These are phyloP conservation scores for Ophion ellenae DNA, from an alignment of 2,888 invertebrate genomes.

Conservation along the genomic window DNA sequence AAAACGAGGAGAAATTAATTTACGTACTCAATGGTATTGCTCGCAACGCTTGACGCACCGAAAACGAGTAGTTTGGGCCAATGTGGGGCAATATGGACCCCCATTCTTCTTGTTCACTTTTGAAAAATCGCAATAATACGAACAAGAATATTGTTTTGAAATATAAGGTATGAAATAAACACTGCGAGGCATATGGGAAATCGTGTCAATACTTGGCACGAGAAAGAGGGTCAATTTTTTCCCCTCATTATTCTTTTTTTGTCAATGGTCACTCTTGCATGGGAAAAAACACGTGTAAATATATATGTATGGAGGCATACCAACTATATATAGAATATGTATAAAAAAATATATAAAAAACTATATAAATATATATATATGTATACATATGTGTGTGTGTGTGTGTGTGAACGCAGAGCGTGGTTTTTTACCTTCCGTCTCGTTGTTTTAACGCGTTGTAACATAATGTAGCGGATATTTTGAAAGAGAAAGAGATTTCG, in stretches of 20 bases:
- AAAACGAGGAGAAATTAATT: too few species aligned
- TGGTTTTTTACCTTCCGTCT: constrained; percentile 45
- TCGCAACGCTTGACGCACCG: too few species aligned
- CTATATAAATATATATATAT: too few species aligned
- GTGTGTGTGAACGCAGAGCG: constrained; percentile 32
- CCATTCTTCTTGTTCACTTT: too few species aligned
- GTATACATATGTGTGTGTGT: too few species aligned
- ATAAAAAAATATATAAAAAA: too few species aligned
- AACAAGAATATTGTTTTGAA: not conserved
- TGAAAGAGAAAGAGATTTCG: constrained; percentile 35
- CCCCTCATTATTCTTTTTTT: not conserved
- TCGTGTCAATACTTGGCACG: not conserved
- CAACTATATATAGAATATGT: too few species aligned
- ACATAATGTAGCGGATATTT: constrained; percentile 56
- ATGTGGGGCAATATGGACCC: too few species aligned
- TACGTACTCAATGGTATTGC: too few species aligned
- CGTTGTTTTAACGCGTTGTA: constrained; percentile 49
- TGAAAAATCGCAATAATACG: too few species aligned
- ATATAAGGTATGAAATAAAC: too few species aligned
- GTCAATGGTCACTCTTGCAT: constrained; percentile 43
- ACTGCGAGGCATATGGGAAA: not conserved
- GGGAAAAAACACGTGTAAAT: not conserved
- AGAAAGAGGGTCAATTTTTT: not conserved
- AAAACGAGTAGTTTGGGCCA: too few species aligned
- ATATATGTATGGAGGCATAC: not conserved